Base-by-base conservation (phyloP, 1,140 invertebrate genomes). In the Gryllus bimaculatus region DNA sequence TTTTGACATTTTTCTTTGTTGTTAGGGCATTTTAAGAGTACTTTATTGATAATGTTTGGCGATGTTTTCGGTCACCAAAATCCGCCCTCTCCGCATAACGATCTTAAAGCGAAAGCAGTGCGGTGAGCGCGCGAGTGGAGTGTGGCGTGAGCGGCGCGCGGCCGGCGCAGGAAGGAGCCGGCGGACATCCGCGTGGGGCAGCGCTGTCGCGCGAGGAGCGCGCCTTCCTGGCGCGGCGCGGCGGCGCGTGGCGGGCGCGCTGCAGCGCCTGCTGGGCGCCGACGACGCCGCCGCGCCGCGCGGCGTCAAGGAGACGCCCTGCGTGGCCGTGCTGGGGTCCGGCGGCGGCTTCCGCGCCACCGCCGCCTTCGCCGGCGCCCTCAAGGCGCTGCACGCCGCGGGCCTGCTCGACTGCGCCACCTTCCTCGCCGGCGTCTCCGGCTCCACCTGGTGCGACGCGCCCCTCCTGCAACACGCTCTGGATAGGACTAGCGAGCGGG, bases 311-410 rank as follows among this genome's bases (percentile, higher is more conserved):
- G 54, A 87, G 87, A 84, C 86, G 7, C 88, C 88, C 7, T 84
- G 83, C 10, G 84, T 88, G 20, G 86, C 83, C 12, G 82, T 88
- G 26, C 84, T 89, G n/a, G 87, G 87, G 0, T 88, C 87, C 15
- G 88, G 87, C 18, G 88, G 88, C 10, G 87, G 88, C 8, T 88
- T 89, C 82, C 84, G 88, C 12, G 88, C 88, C 20, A 87, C 88
- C 86, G 85, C 85, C 48, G 86, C 83, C 13, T 82, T 87, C 26
- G 86, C 86, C 82, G 88, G 87, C 8, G 87, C 85, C 8, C 82
- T 87, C 66, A 88, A 87, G 79, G 87, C 86, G 3, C 80, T 88
- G 13, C 80, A 83, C 12, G 85, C 87, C 39, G 83, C 83, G 10
- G 84, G 85, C 7, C 82, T 88, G 8, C 78, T 88, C 8, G 87